phyloP scores from a whole-genome alignment of 2,113 vertebrate species.

The Phaetusa simplex region DNA sequence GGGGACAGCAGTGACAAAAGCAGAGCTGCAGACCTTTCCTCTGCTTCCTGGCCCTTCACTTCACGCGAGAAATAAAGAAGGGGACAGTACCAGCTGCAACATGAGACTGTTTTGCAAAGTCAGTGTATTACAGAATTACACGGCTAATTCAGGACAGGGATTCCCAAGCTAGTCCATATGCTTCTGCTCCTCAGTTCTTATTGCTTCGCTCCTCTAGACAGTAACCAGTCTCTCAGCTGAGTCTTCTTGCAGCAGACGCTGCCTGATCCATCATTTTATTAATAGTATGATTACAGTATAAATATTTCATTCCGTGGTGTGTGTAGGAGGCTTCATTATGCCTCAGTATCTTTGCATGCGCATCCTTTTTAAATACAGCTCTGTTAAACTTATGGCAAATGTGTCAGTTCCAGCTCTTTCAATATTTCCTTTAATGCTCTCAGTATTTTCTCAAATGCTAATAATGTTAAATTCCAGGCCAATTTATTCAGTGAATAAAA shows the following conservation, averaged over 20 bases:
- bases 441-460: constrained; percentile 36
- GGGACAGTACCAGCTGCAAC: neutral
- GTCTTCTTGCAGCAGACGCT: neutral
- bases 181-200: neutral
- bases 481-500: constrained; percentile 42
- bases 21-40: neutral
- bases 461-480: constrained; percentile 24
- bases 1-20: neutral
- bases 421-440: constrained; percentile 26
- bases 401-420: constrained; percentile 25
- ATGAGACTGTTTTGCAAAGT: neutral
- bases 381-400: neutral
- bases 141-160: neutral
- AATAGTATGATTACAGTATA: constrained; percentile 44
- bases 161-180: neutral
- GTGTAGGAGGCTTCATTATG: constrained; percentile 30
- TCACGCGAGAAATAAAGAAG: neutral
- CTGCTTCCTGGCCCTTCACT: neutral
- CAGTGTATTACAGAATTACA: neutral
- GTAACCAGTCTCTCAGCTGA: neutral
- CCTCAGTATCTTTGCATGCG: neutral
- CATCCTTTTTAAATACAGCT: neutral
- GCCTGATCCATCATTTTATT: constrained; percentile 49
- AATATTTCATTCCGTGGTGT: constrained; percentile 45
- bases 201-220: neutral